Conservation (phyloP, 2,888 invertebrate genomes). For the Ypsolopha scabrella region DNA sequence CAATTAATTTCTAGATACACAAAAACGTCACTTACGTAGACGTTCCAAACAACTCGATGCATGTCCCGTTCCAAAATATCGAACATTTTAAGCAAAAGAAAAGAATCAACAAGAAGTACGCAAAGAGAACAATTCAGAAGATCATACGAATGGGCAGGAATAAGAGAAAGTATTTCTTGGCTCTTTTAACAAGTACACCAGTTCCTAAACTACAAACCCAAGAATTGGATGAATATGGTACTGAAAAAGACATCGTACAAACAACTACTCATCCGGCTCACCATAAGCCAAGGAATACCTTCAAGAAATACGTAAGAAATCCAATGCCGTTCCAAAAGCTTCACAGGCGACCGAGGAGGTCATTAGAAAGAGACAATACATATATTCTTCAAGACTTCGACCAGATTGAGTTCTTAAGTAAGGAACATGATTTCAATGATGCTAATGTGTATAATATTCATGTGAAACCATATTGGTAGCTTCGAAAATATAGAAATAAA, state of each 20-base stretch:
- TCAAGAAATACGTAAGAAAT: slow-evolving; percentile 29
- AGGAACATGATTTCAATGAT: slow-evolving; percentile 21
- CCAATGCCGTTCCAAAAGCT: slow-evolving; percentile 43
- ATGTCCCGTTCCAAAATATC: slow-evolving; percentile 27
- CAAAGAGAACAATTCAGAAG: slow-evolving; percentile 51
- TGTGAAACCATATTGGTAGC: slow-evolving; percentile 38
- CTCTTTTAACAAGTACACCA: not conserved
- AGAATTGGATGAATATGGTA: not conserved
- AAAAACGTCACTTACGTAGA: slow-evolving; percentile 36
- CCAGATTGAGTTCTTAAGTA: slow-evolving; percentile 37
- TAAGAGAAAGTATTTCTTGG: slow-evolving; percentile 31
- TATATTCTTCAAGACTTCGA: slow-evolving; percentile 46
- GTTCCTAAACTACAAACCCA: not conserved
- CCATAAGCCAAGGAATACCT: slow-evolving; percentile 29
- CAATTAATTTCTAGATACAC: not conserved
- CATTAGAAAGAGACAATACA: slow-evolving; percentile 23
- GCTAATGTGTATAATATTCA: slow-evolving; percentile 32
- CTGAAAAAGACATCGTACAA: slow-evolving; percentile 11
- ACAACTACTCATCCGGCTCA: slow-evolving; percentile 25
- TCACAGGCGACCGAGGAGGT: slow-evolving; percentile 23
- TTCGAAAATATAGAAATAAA: too few species aligned
- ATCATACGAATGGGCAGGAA: slow-evolving; percentile 46
- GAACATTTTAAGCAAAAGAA: slow-evolving; percentile 26
- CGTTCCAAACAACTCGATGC: slow-evolving; percentile 40
- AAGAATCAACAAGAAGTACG: slow-evolving; percentile 30